Conservation (phyloP, 2,888 invertebrate genomes). For the Tortricodes alternella region DNA sequence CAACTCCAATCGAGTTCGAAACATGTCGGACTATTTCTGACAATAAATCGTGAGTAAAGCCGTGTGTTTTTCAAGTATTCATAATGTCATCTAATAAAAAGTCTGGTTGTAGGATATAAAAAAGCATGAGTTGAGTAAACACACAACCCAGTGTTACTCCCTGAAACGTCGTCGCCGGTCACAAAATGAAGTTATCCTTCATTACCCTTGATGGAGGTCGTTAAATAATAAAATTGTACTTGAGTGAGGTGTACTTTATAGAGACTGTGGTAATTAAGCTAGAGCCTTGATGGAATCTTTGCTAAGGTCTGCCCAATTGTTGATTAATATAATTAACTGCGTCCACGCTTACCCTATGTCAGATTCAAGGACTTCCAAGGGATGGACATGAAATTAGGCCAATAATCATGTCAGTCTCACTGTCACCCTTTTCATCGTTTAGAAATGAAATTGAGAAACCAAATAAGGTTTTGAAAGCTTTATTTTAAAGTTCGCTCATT, state of each 20-base stretch:
- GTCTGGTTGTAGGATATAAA: no score
- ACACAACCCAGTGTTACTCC: conserved; percentile 31
- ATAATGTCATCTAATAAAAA: no score
- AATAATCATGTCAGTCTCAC: not conserved
- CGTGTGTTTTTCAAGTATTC: no score
- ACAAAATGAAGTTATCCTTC: conserved; percentile 56
- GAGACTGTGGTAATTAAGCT: conserved; percentile 42
- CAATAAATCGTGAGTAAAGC: no score
- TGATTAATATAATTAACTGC: conserved; percentile 30
- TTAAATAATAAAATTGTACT: conserved; percentile 57
- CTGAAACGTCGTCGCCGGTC: conserved; percentile 37
- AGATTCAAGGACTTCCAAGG: conserved; percentile 5
- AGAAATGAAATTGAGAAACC: no score
- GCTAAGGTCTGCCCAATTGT: conserved; percentile 25
- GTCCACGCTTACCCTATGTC: conserved; percentile 15
- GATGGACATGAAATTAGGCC: not conserved
- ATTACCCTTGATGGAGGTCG: conserved; percentile 57
- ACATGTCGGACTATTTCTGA: no score
- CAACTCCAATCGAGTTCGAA: no score
- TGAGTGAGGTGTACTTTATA: conserved; percentile 40
- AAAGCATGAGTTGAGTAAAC: conserved; percentile 18
- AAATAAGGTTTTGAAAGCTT: no score
- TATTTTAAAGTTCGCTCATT: no score
- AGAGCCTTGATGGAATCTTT: conserved; percentile 29
- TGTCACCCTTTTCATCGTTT: no score